Percentiles rank a stretch among this genome's conserved stretches.
Evolutionary conservation across 2,888 invertebrate genomes (phyloP).

Genomic region (Orchestes rusci): DNA sequence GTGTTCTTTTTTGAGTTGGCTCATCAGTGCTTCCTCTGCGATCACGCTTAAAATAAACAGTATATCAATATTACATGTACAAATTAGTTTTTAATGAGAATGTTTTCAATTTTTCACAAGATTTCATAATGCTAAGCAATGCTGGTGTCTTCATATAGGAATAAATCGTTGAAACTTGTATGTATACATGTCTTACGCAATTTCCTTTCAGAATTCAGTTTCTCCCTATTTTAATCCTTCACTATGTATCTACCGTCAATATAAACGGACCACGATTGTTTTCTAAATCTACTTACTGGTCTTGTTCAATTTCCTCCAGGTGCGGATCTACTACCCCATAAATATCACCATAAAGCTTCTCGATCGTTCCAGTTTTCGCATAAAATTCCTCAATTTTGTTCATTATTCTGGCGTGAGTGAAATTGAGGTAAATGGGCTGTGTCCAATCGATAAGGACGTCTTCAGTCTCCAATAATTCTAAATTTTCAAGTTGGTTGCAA

Average conservation of each 20-base stretch:
- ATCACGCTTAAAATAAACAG: constrained; percentile 31
- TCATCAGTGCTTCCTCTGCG: constrained; percentile 64
- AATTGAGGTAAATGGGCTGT: constrained; percentile 77
- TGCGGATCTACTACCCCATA: constrained; percentile 63
- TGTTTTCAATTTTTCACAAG: no score
- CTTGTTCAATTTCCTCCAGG: constrained; percentile 44
- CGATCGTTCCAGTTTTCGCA: constrained; percentile 52
- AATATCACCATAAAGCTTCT: constrained; percentile 74
- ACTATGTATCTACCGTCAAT: no score
- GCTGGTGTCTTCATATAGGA: no score
- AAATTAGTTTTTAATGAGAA: constrained; percentile 2
- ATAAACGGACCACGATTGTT: no score
- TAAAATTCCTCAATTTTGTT: constrained; percentile 70
- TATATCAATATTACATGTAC: not conserved
- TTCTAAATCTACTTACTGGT: constrained; percentile 20
- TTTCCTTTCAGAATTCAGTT: no score
- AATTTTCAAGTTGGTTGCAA: constrained; percentile 62
- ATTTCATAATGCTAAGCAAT: no score
- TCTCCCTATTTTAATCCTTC: no score
- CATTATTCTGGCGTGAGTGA: constrained; percentile 75
- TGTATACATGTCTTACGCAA: no score
- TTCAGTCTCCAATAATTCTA: constrained; percentile 67
- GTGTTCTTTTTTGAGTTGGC: constrained; percentile 67
- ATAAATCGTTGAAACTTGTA: no score
- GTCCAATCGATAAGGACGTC: constrained; percentile 73